Base-by-base conservation (phyloP, 2,797 vertebrate genomes). In the Gobionotothen gibberifrons region DNA sequence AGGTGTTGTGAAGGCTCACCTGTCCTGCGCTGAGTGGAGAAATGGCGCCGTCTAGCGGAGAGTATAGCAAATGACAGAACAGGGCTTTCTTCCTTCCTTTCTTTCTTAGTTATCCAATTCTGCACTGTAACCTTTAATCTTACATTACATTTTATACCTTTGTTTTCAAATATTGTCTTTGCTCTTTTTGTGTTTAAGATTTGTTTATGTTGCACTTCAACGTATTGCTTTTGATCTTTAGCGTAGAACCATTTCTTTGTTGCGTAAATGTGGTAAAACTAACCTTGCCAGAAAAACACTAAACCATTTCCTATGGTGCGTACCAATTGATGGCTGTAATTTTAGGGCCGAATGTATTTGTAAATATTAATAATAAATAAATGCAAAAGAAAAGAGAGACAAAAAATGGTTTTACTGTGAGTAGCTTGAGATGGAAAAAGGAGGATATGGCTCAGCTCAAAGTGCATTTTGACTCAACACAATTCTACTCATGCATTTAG, bases 1-100 rank as follows among this genome's bases (percentile, higher is more conserved):
- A 72, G 52, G 58, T 46, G 63, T 9, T 42, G n/a, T 0, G 51
- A 29, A 0, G 32, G 4, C 49, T 64, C 83, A 86, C 81, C 81
- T 87, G 84, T 54, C 13, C 39, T 3, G n/a, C 8, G 17, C 36
- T 58, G 17, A 29, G 21, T 5, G 9, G 16, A 3, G 2, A 53
- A 61, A 76, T 5, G 13, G 3, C 16, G 47, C 75, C 76, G 5
- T 36, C 81, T 64, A 21, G 39, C 56, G 76, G 74, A 11, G 2
- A 0, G 1, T 7, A 3, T 1, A 0, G 7, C 4, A 4, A 46
- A 49, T 55, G 14, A 32, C 32, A 64, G 6, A 1, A 9, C 0
- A 11, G 0, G 6, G 17, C 9, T 1, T 1, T 9, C 10, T 21
- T 52, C 40, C 21, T 72, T 36, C 32, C n/a, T 47, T 67, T 61